Conservation (phyloP, 2,113 vertebrate genomes). For the Aphyosemion australe region DNA sequence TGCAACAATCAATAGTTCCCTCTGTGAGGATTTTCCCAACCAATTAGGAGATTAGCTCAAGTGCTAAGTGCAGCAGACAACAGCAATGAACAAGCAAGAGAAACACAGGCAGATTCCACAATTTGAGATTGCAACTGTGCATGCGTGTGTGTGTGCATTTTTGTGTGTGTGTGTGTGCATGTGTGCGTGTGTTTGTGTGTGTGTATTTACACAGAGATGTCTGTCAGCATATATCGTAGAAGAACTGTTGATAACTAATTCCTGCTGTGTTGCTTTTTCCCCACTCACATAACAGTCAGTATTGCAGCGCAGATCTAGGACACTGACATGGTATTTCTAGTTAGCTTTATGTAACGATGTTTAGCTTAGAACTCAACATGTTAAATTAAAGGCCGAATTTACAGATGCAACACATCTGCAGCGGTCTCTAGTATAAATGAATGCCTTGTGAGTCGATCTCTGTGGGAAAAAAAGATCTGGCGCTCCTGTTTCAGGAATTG, state of each 20-base stretch:
- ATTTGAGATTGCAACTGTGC: neutral
- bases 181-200: constrained; percentile 14
- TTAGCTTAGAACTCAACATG: too few relatives aligned
- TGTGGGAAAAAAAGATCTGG: too few relatives aligned
- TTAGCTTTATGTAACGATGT: too few relatives aligned
- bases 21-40: constrained; percentile 75
- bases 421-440: too few relatives aligned
- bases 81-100: constrained; percentile 53
- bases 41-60: constrained; percentile 76
- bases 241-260: constrained; percentile 13
- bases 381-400: too few relatives aligned
- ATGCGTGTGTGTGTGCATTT: constrained; percentile 10
- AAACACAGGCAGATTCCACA: constrained; percentile 42
- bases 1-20: constrained; percentile 71
- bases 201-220: neutral
- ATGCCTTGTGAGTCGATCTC: too few relatives aligned
- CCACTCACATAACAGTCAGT: constrained; percentile 2
- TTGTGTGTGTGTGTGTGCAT: constrained; percentile 17
- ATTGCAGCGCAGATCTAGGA: neutral
- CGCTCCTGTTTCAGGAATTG: too few relatives aligned
- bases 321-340: too few relatives aligned
- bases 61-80: constrained; percentile 68
- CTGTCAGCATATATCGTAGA: neutral
- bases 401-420: too few relatives aligned
- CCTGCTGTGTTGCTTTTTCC: constrained; percentile 3